phyloP scores from a whole-genome alignment of 2,797 vertebrate species.

The Galaxias olidus region DNA sequence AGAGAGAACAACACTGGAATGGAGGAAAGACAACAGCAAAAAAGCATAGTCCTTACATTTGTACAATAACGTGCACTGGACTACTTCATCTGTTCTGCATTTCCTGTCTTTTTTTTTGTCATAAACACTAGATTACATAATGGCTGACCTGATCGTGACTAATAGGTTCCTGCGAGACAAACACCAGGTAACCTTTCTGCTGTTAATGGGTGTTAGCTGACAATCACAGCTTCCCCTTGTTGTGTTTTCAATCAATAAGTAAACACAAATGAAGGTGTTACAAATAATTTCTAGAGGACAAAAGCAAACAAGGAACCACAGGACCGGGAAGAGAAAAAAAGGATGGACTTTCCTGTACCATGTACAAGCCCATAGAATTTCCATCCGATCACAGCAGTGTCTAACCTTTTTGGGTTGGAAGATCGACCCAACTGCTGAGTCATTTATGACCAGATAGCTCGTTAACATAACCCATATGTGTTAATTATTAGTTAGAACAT shows the following conservation, averaged over 20 bases:
- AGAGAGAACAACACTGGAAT: slow-evolving; percentile 64
- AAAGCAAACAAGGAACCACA: background rate
- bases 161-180: background rate
- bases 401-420: too few species aligned
- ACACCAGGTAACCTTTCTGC: background rate
- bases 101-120: background rate
- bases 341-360: background rate
- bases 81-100: background rate
- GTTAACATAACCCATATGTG: too few species aligned
- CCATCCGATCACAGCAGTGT: too few species aligned
- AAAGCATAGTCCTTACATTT: background rate
- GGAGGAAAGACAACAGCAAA: background rate
- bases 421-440: too few species aligned
- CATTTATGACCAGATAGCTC: too few species aligned
- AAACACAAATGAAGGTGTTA: background rate
- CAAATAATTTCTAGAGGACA: background rate
- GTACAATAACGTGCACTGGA: too few species aligned
- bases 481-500: too few species aligned
- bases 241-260: background rate
- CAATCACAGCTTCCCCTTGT: background rate
- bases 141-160: background rate
- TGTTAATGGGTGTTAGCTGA: slow-evolving; percentile 3
- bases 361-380: background rate
- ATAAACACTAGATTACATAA: background rate
- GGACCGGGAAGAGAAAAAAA: background rate